Evolutionary conservation across 2,797 vertebrate species (phyloP), one percentile per base, ranked within the genome.

Genomic region (Diglossa cyanea): DNA sequence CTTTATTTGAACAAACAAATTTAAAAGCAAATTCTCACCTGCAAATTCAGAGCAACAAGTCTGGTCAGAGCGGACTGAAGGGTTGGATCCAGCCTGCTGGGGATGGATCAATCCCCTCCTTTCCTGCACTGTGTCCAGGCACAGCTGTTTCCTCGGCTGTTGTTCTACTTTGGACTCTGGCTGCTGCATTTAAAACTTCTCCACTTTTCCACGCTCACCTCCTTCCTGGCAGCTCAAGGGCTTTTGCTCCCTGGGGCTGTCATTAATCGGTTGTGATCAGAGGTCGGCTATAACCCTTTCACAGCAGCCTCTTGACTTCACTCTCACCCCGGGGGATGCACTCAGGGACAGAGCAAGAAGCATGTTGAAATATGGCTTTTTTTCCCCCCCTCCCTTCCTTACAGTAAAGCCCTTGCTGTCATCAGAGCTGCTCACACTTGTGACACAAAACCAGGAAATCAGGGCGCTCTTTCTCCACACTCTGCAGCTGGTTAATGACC

Each of bases 261-360:
- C 96, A 95, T 96, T 94, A 97, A 94, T 95, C 76, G 77, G 91
- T 81, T 81, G 85, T 91, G 94, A 96, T 96, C 95, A 96, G 95
- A 96, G 94, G 94, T 86, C 45, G 13, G 95, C 93, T 93, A 88
- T 94, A 94, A 94, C 91, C 94, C 94, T 94, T 94, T 84, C 93
- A 79, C 93, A 88, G 91, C 89, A 97, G 91, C 94, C 93, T 96
- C 95, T 93, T 95, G 94, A 96, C 95, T 96, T 96, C 95, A 75
- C 70, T 95, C 88, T 75, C 95, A 94, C 85, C 94, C 94, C 55
- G 39, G 84, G 82, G 89, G 90, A 93, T 70, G 79, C 89, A 91
- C 82, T 86, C 51, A 24, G 93, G 95, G 91, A 94, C 79, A 63
- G 73, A 90, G 60, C 62, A 88, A 96, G 87, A 55, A 70, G 48